Base-by-base conservation (phyloP, 2,797 vertebrate species). In the Lagodon rhomboides region DNA sequence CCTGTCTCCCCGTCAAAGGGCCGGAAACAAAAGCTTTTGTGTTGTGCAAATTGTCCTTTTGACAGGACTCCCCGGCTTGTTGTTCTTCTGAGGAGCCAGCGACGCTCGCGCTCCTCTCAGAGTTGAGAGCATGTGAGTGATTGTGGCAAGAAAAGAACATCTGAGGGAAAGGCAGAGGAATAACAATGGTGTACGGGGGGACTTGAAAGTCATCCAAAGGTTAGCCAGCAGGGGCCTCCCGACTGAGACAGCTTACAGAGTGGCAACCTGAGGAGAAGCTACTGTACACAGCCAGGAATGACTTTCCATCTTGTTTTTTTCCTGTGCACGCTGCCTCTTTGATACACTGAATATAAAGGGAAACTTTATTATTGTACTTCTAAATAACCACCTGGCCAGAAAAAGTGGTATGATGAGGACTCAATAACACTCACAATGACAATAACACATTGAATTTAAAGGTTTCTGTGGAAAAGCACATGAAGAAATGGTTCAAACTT, bases 1-100 rank as follows among this genome's bases (percentile, higher is more conserved):
- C 87, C 89, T 85, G 80, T 89, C 82, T 80, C 65, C 65, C 30
- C 43, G 84, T 88, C 82, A 89, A 87, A 89, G 68, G 63, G 38
- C 34, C 60, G 55, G 66, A 87, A 90, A 92, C 87, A 89, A 92
- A 93, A 85, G 91, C 85, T 83, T 91, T 88, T 91, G 89, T 90
- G 87, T 91, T 90, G 87, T 90, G 91, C 80, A 94, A 91, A 93
- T 93, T 91, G 89, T 85, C 84, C 79, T 81, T 91, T 90, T 94
- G 83, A 90, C 83, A 63, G 79, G 49, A 54, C 73, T 80, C 85
- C 82, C 73, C 54, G 74, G 85, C 84, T 83, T 89, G 75, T 77
- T 84, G 62, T 79, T 81, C 78, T 79, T 85, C 79, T 75, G 73
- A 87, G 75, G 79, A 80, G 70, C 68, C 49, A 56, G 80, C 68